phyloP scores from a whole-genome alignment of 2,797 vertebrate genomes.

The Eulemur mongoz region DNA sequence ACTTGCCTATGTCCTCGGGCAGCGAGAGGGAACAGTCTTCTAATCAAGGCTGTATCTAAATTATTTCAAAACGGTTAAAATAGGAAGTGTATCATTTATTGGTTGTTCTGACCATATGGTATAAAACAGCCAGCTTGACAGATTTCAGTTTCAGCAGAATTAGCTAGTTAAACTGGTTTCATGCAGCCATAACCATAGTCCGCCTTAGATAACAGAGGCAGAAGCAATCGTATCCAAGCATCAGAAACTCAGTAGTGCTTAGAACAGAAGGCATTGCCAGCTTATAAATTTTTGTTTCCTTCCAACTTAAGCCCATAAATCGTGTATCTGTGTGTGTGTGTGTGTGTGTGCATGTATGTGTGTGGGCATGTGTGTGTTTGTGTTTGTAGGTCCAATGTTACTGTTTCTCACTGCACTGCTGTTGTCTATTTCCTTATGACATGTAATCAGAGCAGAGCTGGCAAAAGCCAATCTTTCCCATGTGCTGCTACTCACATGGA shows the following conservation, averaged over 20 bases:
- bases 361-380: background rate
- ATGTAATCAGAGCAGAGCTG: conserved; percentile 25
- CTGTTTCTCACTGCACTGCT: conserved; percentile 41
- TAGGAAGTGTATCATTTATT: background rate
- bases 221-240: background rate
- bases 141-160: conserved; percentile 5
- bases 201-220: background rate
- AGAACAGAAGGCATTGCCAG: conserved; percentile 20
- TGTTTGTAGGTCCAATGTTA: background rate
- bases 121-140: background rate
- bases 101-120: background rate
- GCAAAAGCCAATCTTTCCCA: conserved; percentile 60
- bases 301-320: background rate
- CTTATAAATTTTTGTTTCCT: conserved; percentile 9
- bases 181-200: background rate
- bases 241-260: conserved; percentile 1
- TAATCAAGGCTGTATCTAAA: background rate
- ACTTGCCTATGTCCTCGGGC: background rate
- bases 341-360: background rate
- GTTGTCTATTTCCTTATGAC: conserved; percentile 47
- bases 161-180: background rate
- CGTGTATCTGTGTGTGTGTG: background rate
- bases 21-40: background rate
- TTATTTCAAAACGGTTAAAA: conserved; percentile 8
- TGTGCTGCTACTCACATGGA: conserved; percentile 56